phyloP scores from a whole-genome alignment of 92 coral and sea anemone species.

The Phenganax subtilis region DNA sequence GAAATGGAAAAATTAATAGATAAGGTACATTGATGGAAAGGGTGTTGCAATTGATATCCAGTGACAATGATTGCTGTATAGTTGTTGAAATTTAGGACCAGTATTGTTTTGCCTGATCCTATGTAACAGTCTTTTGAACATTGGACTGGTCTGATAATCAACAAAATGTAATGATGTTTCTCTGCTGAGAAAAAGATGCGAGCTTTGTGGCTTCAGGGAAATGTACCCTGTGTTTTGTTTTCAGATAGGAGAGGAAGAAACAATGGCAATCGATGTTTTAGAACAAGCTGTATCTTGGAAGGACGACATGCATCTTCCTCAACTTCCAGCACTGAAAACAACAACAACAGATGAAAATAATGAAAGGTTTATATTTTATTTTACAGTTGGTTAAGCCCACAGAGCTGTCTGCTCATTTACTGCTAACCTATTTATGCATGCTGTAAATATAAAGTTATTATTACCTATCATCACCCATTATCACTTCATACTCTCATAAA shows the following conservation, averaged over 20 bases:
- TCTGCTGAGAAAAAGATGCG: too few species aligned
- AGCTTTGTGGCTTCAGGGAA: too few species aligned
- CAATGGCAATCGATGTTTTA: constrained; percentile 54
- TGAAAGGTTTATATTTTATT: not conserved
- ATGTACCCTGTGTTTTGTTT: not conserved
- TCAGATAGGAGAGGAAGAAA: constrained; percentile 68
- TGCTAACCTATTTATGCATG: too few species aligned
- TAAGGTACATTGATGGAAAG: constrained; percentile 1
- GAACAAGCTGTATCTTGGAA: constrained; percentile 57
- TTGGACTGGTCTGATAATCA: too few species aligned
- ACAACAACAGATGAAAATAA: not conserved
- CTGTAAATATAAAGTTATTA: too few species aligned
- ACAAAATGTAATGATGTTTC: too few species aligned
- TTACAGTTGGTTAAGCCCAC: not conserved
- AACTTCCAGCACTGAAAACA: constrained; percentile 34
- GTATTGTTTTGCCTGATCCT: too few species aligned
- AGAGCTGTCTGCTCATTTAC: not conserved
- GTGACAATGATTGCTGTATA: not conserved
- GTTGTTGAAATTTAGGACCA: too few species aligned
- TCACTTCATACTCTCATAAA: too few species aligned
- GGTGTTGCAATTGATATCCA: not conserved
- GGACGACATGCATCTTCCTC: constrained; percentile 61
- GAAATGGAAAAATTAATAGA: constrained; percentile 23
- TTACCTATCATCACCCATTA: too few species aligned
- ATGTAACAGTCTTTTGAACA: too few species aligned